These are phyloP conservation scores for Stomatorhinus ivindoensis DNA, from an alignment of 2,113 vertebrate genomes.

Conservation along the genomic window DNA sequence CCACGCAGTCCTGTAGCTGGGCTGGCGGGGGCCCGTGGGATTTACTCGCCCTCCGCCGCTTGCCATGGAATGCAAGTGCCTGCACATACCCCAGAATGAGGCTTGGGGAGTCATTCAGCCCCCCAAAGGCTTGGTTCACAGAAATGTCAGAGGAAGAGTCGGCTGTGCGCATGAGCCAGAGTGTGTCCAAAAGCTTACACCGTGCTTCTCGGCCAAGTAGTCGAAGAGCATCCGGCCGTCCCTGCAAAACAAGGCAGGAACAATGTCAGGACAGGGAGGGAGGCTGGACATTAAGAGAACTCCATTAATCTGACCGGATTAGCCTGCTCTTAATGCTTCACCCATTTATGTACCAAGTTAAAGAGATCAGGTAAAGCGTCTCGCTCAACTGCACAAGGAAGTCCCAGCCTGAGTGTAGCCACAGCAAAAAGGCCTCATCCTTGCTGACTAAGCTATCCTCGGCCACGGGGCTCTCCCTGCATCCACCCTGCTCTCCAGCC, in stretches of 20 bases:
- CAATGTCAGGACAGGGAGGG: not conserved
- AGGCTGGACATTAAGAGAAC: not conserved
- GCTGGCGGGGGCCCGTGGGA: conserved; percentile 55
- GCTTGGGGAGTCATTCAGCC: conserved; percentile 63
- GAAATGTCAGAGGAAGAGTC: conserved; percentile 42
- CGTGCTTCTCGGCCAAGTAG: conserved; percentile 78
- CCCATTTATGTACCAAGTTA: not conserved
- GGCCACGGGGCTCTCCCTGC: no score
- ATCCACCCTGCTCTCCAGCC: no score
- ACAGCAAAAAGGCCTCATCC: not conserved
- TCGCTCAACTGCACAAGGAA: not conserved
- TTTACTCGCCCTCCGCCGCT: conserved; percentile 64
- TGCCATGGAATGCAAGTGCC: conserved; percentile 69
- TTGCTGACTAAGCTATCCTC: no score
- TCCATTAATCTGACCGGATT: not conserved
- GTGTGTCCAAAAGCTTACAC: conserved; percentile 65
- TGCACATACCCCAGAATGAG: conserved; percentile 63
- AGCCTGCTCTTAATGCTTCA: not conserved
- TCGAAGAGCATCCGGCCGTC: conserved; percentile 83
- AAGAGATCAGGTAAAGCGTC: not conserved
- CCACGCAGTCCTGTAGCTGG: conserved; percentile 62
- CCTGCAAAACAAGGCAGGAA: conserved; percentile 46
- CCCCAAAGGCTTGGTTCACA: conserved; percentile 51
- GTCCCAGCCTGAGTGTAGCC: not conserved
- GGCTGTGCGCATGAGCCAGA: conserved; percentile 28